phyloP scores from a whole-genome alignment of 2,888 invertebrate species.

The Drosophila macrospina region DNA sequence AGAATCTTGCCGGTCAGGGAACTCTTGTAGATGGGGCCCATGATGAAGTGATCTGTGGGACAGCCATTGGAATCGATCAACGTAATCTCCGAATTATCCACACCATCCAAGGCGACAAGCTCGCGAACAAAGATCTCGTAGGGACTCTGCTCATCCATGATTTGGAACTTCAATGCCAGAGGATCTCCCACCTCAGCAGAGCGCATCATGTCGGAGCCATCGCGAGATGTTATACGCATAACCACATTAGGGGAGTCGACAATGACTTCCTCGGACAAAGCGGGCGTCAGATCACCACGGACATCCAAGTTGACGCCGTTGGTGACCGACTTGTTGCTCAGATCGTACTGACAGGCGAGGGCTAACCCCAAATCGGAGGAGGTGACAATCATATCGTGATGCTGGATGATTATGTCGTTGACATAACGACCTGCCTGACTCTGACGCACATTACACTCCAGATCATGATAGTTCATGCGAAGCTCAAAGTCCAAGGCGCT shows the following conservation, averaged over 20 bases:
- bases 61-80: slow-evolving; percentile 96
- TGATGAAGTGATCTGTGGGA: slow-evolving; percentile 96
- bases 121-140: slow-evolving; percentile 98
- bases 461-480: slow-evolving; percentile 95
- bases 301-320: slow-evolving; percentile 96
- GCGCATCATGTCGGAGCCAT: slow-evolving; percentile 92
- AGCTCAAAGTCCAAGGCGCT: slow-evolving; percentile 95
- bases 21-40: slow-evolving; percentile 96
- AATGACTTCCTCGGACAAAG: slow-evolving; percentile 94
- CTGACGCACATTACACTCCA: slow-evolving; percentile 96
- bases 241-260: slow-evolving; percentile 98
- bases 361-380: slow-evolving; percentile 96
- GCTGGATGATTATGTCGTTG: slow-evolving; percentile 96
- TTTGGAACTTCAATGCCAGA: slow-evolving; percentile 95
- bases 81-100: slow-evolving; percentile 96
- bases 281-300: slow-evolving; percentile 93
- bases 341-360: slow-evolving; percentile 96
- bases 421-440: slow-evolving; percentile 93
- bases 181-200: slow-evolving; percentile 97
- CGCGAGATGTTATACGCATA: slow-evolving; percentile 95
- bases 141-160: slow-evolving; percentile 95
- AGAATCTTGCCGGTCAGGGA: slow-evolving; percentile 92
- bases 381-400: slow-evolving; percentile 97
- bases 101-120: slow-evolving; percentile 97
- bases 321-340: slow-evolving; percentile 96